Evolutionary conservation across 2,888 invertebrate species (phyloP).

Genomic region (Acrobasis consociella): DNA sequence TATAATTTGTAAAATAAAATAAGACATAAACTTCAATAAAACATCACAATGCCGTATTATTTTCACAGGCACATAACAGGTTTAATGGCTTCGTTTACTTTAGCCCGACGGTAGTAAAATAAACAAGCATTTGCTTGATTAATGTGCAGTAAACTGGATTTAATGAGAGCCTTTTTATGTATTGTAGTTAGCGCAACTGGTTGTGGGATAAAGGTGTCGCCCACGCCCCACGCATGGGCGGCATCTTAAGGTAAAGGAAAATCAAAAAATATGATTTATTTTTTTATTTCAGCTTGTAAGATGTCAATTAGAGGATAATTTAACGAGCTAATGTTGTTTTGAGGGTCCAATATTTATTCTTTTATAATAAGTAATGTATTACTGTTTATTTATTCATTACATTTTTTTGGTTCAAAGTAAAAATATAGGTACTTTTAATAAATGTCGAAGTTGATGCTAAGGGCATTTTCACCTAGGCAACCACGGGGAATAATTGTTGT

Average conservation of each 20-base stretch:
- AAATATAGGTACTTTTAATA: too few relatives aligned
- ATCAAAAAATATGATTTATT: too few relatives aligned
- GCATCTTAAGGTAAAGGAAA: background rate
- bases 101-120: conserved; percentile 32
- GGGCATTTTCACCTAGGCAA: too few relatives aligned
- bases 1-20: background rate
- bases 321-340: too few relatives aligned
- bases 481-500: too few relatives aligned
- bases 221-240: background rate
- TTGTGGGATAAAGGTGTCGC: background rate
- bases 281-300: too few relatives aligned
- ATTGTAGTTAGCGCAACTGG: conserved; percentile 36
- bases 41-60: background rate
- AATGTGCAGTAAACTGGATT: conserved; percentile 47
- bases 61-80: background rate
- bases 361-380: too few relatives aligned
- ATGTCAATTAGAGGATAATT: too few relatives aligned
- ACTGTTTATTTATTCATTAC: too few relatives aligned
- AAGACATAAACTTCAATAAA: background rate
- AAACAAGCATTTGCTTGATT: conserved; percentile 53
- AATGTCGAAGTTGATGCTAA: too few relatives aligned
- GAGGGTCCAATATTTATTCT: too few relatives aligned
- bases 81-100: conserved; percentile 12
- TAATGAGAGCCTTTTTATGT: conserved; percentile 40
- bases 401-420: too few relatives aligned